Percentiles rank a stretch among this genome's conserved stretches.
phyloP scores from a whole-genome alignment of 64 coral and sea anemone species.

The Astreopora myriophthalma region DNA sequence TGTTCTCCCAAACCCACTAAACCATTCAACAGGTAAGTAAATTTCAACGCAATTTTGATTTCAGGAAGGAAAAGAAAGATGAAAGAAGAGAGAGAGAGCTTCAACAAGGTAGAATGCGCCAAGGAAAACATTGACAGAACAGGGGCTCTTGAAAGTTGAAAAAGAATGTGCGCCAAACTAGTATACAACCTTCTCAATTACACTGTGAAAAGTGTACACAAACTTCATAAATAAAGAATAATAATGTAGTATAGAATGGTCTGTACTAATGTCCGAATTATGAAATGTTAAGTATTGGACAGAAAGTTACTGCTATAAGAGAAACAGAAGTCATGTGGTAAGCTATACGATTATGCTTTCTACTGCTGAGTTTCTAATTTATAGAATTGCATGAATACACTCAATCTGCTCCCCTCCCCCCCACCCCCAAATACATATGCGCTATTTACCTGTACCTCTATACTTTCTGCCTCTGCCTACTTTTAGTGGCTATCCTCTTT shows the following conservation, averaged over 20 bases:
- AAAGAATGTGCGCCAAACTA: neutral
- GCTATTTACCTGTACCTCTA: neutral
- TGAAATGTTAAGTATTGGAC: neutral
- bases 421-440: too few relatives aligned
- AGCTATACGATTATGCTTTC: neutral
- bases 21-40: too few relatives aligned
- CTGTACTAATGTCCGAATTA: neutral
- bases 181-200: neutral
- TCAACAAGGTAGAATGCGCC: too few relatives aligned
- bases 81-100: too few relatives aligned
- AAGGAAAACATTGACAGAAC: neutral
- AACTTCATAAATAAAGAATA: neutral
- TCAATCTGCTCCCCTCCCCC: too few relatives aligned
- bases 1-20: too few relatives aligned
- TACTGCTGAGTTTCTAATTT: neutral
- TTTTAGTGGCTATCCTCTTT: constrained; percentile 82
- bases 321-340: too few relatives aligned
- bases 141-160: neutral
- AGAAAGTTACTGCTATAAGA: too few relatives aligned
- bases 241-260: neutral
- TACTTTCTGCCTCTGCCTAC: neutral
- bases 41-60: too few relatives aligned
- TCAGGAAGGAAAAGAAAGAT: too few relatives aligned
- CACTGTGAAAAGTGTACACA: neutral
- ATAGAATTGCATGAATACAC: neutral